Evolutionary conservation across 2,888 invertebrate genomes (phyloP).

Genomic region (Drosophila falleni): DNA sequence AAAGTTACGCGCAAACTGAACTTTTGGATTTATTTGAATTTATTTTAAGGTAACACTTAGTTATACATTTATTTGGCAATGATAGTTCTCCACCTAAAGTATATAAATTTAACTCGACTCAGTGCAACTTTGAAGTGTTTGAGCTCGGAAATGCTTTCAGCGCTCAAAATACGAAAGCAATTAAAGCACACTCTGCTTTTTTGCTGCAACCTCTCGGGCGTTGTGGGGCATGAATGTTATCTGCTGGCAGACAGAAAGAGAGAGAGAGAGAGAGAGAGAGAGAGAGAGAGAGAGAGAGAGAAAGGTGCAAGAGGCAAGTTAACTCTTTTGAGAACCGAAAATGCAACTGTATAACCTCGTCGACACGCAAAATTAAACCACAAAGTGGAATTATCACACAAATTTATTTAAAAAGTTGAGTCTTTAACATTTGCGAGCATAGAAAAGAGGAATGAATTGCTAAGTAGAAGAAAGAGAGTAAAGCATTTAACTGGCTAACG

Average conservation of each 20-base stretch:
- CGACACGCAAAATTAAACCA: slow-evolving; percentile 71
- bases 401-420: slow-evolving; percentile 69
- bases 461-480: background rate
- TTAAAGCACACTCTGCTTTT: slow-evolving; percentile 44
- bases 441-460: background rate
- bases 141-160: slow-evolving; percentile 11
- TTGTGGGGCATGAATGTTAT: slow-evolving; percentile 22
- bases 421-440: slow-evolving; percentile 41
- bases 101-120: slow-evolving; percentile 16
- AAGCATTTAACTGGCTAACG: slow-evolving; percentile 22
- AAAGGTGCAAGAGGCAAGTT: slow-evolving; percentile 16
- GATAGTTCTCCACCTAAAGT: slow-evolving; percentile 11
- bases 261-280: background rate
- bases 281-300: background rate
- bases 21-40: too few species aligned
- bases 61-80: slow-evolving; percentile 7
- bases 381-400: slow-evolving; percentile 73
- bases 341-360: slow-evolving; percentile 58
- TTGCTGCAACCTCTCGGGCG: slow-evolving; percentile 10
- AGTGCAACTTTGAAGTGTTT: slow-evolving; percentile 19
- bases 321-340: slow-evolving; percentile 36
- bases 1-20: too few species aligned
- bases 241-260: slow-evolving; percentile 1
- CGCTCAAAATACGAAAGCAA: slow-evolving; percentile 37
- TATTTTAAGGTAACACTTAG: background rate